A percentile compares a stretch with the other conserved stretches of the same genome.
Evolutionary conservation across 30 jellyfish, hydroid and myxozoan species (phyloP).

Genomic region (Turritopsis dohrnii): DNA sequence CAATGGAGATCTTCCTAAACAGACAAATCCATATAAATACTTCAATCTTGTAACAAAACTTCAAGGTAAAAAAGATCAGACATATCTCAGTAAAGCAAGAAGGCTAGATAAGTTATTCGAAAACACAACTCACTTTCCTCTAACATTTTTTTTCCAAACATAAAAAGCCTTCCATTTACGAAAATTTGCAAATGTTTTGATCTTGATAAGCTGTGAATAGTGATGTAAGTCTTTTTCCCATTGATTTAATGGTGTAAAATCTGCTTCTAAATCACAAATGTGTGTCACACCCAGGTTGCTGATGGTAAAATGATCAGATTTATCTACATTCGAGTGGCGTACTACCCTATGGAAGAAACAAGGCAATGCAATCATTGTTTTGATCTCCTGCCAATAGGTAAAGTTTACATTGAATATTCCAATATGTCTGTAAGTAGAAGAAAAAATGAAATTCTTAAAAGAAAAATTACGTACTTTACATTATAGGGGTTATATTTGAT

Average conservation of each 20-base stretch:
- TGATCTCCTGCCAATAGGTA: too few species aligned
- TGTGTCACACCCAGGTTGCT: constrained; percentile 89
- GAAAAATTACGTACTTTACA: constrained; percentile 44
- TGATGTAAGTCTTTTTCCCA: constrained; percentile 93
- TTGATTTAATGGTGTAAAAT: constrained; percentile 69
- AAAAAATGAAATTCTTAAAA: not conserved
- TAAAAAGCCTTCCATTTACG: constrained; percentile 91
- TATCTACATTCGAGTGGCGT: constrained; percentile 67
- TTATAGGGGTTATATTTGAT: constrained; percentile 81
- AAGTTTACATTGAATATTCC: too few species aligned
- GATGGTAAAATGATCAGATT: constrained; percentile 77
- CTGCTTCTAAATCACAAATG: constrained; percentile 65
- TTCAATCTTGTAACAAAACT: not conserved
- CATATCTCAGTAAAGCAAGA: too few species aligned
- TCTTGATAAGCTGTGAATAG: constrained; percentile 63
- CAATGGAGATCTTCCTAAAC: constrained; percentile 48
- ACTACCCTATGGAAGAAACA: constrained; percentile 48
- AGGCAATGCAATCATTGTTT: too few species aligned
- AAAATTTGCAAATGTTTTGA: constrained; percentile 80
- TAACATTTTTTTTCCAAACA: constrained; percentile 85
- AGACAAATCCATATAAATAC: not conserved
- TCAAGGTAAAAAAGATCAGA: too few species aligned
- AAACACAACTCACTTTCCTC: constrained; percentile 58
- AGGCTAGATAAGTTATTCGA: too few species aligned
- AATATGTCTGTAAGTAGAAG: too few species aligned